Evolutionary conservation across 2,797 vertebrate species (phyloP).

Genomic region (Acrossocheilus wenchowensis): DNA sequence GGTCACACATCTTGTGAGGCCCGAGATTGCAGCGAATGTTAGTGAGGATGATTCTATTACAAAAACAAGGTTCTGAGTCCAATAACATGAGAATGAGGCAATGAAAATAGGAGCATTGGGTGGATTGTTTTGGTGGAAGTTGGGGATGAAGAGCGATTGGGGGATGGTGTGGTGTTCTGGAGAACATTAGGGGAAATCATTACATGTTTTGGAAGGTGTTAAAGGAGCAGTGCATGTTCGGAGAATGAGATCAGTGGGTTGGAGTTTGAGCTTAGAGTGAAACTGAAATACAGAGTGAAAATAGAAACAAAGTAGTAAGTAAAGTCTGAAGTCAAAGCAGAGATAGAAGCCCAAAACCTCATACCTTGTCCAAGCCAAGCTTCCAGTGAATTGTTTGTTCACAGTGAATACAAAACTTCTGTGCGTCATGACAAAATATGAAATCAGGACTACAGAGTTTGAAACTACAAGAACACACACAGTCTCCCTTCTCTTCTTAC

Average conservation of each 20-base stretch:
- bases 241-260: slow-evolving; percentile 38
- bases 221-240: slow-evolving; percentile 9
- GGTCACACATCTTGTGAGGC: background rate
- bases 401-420: background rate
- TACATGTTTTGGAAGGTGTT: slow-evolving; percentile 40
- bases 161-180: slow-evolving; percentile 29
- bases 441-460: background rate
- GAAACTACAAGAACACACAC: background rate
- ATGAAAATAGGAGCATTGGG: background rate
- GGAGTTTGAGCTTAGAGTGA: background rate
- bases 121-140: slow-evolving; percentile 11
- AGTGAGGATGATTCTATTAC: background rate
- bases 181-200: slow-evolving; percentile 44
- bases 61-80: slow-evolving; percentile 22
- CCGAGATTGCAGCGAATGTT: too few relatives aligned
- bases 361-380: background rate
- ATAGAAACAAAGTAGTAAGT: slow-evolving; percentile 4
- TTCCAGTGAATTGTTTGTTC: background rate
- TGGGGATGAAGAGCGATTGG: background rate
- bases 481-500: background rate
- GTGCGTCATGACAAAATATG: background rate
- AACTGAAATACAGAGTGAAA: background rate
- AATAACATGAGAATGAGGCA: slow-evolving; percentile 13
- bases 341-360: background rate
- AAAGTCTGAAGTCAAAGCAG: slow-evolving; percentile 8